Base-by-base conservation (phyloP, 2,888 invertebrate genomes). In the Eupelmus urozonus region DNA sequence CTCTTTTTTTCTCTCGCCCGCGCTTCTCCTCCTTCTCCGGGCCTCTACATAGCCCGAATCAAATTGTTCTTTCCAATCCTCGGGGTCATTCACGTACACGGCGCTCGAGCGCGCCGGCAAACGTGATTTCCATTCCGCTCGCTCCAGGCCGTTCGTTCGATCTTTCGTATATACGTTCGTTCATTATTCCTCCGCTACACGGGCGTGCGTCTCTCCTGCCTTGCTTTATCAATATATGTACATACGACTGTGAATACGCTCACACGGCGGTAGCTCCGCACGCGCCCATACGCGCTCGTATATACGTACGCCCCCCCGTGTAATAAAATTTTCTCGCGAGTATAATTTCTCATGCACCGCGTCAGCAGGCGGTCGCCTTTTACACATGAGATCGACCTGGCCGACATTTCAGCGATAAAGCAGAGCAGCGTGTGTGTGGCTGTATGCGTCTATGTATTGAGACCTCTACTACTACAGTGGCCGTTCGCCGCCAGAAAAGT, bases 81-180 rank as follows among this genome's bases (percentile, higher is more conserved):
- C 45, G 45, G 45, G 63, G 63, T 63, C 63, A 63, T 63, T 63
- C 20, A 63, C 25, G 63, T 49, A 49, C 23, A 45, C 45, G 13
- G 62, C 23, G 25, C 1, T 20, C 45, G 42, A 25, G 7, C 2
- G 18, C 25, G 7, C 25, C 25, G 45, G 25, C 63, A 63, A 63
- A 49, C 63, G 63, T 63, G 63, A 63, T 63, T 63, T 63, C 63
- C 45, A 63, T 63, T 63, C 45, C 63, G 23, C 63, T 63, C 63
- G 42, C 63, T 63, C 16, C 45, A 16, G 16, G 16, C 45, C 45
- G 45, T 45, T 45, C 16, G 16, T 45, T 63, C 45, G 23, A 23
- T 42, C 42, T 16, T 63, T 45, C 25, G 20, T 55, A 25, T 13
- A 25, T 45, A 23, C 45, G 45, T 45, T 45, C 34, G 34, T 34